A percentile compares a stretch with the other conserved stretches of the same genome.
Evolutionary conservation across 2,797 vertebrate genomes (phyloP).

Genomic region (Orientallactaga sibirica): DNA sequence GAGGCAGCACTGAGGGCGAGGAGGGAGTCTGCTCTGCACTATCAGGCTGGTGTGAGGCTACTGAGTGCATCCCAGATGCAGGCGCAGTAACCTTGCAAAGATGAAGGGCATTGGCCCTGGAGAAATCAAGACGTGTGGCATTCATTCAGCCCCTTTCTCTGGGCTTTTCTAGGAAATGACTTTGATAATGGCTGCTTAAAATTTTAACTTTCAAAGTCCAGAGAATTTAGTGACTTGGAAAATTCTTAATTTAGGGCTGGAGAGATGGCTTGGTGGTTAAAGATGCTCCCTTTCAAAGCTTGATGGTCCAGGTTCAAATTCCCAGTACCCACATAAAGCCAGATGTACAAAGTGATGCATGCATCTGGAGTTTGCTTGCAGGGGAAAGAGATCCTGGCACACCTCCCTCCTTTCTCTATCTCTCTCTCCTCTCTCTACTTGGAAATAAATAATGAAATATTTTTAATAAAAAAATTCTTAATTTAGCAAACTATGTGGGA

Average conservation of each 20-base stretch:
- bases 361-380: too few species aligned
- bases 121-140: neutral
- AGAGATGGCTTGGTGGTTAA: too few species aligned
- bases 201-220: slow-evolving; percentile 32
- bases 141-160: slow-evolving; percentile 18
- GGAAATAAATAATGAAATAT: too few species aligned
- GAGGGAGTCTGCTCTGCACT: neutral
- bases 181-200: neutral
- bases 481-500: neutral
- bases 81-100: neutral
- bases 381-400: too few species aligned
- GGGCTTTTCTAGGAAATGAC: slow-evolving; percentile 4
- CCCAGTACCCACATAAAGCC: too few species aligned
- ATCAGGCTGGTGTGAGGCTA: neutral
- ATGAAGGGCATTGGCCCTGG: neutral
- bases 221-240: slow-evolving; percentile 10
- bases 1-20: slow-evolving; percentile 18
- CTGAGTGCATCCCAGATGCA: neutral
- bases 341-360: too few species aligned
- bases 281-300: too few species aligned
- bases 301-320: too few species aligned
- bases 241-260: neutral
- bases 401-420: too few species aligned
- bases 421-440: too few species aligned
- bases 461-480: neutral